Evolutionary conservation across 2,888 invertebrate genomes (phyloP).

Genomic region (Aphodius granarius): DNA sequence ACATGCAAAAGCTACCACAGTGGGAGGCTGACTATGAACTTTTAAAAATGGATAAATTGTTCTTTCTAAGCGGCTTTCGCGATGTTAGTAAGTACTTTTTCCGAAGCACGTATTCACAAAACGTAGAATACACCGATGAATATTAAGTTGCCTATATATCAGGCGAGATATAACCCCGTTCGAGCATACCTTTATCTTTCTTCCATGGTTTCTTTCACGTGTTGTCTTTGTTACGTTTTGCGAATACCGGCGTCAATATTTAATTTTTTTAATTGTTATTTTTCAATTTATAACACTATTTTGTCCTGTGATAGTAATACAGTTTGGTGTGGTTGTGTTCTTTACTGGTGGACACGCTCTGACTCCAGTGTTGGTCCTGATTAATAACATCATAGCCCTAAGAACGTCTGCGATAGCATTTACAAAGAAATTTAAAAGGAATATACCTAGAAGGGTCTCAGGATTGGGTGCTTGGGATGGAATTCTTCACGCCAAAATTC

Average conservation of each 20-base stretch:
- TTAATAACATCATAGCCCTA: neutral
- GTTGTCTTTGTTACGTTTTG: no score
- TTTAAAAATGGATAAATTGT: neutral
- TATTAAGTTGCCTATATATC: no score
- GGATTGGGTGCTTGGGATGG: neutral
- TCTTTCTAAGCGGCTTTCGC: neutral
- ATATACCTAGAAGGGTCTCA: neutral
- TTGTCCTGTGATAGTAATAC: neutral
- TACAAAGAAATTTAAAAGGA: neutral
- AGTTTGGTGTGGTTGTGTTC: neutral
- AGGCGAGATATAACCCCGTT: no score
- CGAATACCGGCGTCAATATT: no score
- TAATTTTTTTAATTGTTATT: neutral
- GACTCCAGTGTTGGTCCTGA: neutral
- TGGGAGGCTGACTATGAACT: constrained; percentile 1
- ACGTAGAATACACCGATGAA: no score
- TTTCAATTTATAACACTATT: neutral
- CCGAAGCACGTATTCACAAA: no score
- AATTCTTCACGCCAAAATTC: neutral
- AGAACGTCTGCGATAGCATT: neutral
- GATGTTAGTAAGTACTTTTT: neutral
- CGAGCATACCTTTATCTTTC: no score
- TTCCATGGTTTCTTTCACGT: no score
- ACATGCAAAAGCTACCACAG: neutral
- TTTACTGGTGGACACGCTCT: neutral